Percentiles rank a stretch among this genome's conserved stretches.
phyloP scores from a whole-genome alignment of 2,113 vertebrate genomes.

The Ochotona princeps region DNA sequence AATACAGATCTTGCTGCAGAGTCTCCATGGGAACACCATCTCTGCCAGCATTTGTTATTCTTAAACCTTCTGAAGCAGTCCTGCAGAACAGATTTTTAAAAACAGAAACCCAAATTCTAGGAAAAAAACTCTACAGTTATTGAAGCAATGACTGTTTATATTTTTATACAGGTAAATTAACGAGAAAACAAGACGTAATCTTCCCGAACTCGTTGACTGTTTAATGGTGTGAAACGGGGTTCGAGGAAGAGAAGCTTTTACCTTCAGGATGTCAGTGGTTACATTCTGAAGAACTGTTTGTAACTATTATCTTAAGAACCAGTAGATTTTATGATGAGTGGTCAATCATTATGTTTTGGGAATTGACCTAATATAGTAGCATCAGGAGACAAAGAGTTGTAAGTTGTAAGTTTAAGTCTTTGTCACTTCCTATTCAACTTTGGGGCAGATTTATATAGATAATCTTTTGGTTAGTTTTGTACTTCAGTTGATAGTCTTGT shows the following conservation, averaged over 20 bases:
- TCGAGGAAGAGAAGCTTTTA: constrained; percentile 27
- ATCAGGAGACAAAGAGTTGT: background rate
- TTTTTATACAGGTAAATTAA: constrained; percentile 42
- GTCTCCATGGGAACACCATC: constrained; percentile 53
- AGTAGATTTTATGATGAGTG: background rate
- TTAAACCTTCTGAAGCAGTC: constrained; percentile 29
- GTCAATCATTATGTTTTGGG: background rate
- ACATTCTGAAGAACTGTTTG: constrained; percentile 20
- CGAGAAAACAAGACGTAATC: constrained; percentile 28
- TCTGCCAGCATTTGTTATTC: constrained; percentile 49
- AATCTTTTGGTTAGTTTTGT: constrained; percentile 11
- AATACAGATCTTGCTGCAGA: constrained; percentile 40
- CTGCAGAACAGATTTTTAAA: constrained; percentile 34
- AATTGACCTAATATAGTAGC: background rate
- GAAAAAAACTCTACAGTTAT: background rate
- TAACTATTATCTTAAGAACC: background rate
- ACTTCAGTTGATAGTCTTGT: background rate
- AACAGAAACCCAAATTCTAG: constrained; percentile 26
- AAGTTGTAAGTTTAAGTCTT: constrained; percentile 16
- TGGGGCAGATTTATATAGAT: background rate
- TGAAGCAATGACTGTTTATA: background rate
- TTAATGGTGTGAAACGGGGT: constrained; percentile 35
- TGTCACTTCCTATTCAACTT: constrained; percentile 29
- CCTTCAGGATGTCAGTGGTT: background rate
- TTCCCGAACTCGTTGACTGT: constrained; percentile 36